phyloP scores from a whole-genome alignment of 1,140 invertebrate genomes.

The Drosophila sechellia region DNA sequence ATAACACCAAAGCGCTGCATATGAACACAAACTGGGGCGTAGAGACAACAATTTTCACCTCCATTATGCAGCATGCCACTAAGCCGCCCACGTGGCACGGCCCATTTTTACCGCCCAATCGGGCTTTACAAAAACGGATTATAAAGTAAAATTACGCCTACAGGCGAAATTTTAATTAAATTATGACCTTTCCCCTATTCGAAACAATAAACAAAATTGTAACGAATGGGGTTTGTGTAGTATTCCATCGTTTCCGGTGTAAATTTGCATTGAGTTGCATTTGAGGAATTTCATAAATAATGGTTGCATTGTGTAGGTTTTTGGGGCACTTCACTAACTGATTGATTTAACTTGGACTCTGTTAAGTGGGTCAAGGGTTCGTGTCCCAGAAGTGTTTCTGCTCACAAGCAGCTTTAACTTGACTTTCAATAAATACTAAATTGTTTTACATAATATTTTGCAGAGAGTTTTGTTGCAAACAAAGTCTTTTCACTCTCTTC shows the following conservation, averaged over 20 bases:
- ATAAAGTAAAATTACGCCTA: constrained; percentile 17
- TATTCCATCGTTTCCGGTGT: neutral
- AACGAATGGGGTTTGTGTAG: neutral
- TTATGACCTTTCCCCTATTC: constrained; percentile 6
- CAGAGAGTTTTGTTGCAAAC: neutral
- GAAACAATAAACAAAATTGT: neutral
- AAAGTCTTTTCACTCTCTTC: constrained; percentile 1
- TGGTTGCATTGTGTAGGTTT: neutral
- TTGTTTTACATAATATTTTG: constrained; percentile 2
- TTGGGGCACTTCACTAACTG: neutral
- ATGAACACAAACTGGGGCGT: constrained; percentile 19
- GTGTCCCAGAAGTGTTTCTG: neutral
- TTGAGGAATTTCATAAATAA: neutral
- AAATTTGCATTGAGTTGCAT: neutral
- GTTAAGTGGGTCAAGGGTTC: neutral
- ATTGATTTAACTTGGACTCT: neutral
- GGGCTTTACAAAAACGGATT: constrained; percentile 5
- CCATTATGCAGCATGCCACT: constrained; percentile 43
- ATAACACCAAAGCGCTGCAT: constrained; percentile 44
- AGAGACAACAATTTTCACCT: constrained; percentile 49
- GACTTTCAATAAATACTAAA: constrained; percentile 33
- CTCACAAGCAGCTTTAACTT: neutral
- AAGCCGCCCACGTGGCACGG: constrained; percentile 6
- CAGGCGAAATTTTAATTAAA: constrained; percentile 26
- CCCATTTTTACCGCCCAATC: neutral